A percentile compares a stretch with the other conserved stretches of the same genome.
These are phyloP conservation scores for Leptatherina wallacei DNA, from an alignment of 2,797 vertebrate species.

Conservation along the genomic window DNA sequence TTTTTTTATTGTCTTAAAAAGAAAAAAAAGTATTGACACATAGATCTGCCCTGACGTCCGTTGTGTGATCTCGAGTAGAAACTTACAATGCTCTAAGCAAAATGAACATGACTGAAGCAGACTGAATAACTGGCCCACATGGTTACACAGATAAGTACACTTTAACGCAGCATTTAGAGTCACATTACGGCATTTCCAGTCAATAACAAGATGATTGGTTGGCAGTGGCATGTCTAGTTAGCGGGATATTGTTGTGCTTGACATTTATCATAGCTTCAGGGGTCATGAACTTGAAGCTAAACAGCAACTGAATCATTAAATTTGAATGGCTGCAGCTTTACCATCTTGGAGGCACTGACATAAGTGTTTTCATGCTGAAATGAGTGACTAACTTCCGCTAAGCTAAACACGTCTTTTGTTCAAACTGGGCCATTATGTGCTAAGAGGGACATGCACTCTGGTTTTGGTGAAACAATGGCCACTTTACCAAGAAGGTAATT, in stretches of 20 bases:
- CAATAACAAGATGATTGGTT: conserved; percentile 77
- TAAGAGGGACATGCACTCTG: conserved; percentile 60
- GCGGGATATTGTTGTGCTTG: conserved; percentile 72
- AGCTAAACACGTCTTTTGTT: conserved; percentile 74
- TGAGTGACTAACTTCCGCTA: conserved; percentile 75
- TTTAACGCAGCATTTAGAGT: conserved; percentile 67
- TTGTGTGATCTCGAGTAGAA: conserved; percentile 30
- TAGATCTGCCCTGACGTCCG: conserved; percentile 23
- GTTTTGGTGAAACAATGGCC: conserved; percentile 55
- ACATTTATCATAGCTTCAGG: conserved; percentile 81
- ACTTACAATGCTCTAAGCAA: conserved; percentile 45
- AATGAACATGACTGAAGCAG: conserved; percentile 35
- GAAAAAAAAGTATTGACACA: conserved; percentile 35
- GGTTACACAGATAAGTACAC: conserved; percentile 50
- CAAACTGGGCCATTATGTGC: conserved; percentile 72
- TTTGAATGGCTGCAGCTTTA: conserved; percentile 63
- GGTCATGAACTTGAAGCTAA: conserved; percentile 75
- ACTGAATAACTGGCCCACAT: conserved; percentile 49
- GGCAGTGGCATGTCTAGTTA: conserved; percentile 78
- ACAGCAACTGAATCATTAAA: conserved; percentile 77
- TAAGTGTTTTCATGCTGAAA: conserved; percentile 81
- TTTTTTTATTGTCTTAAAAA: conserved; percentile 3
- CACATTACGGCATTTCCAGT: conserved; percentile 71
- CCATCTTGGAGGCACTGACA: conserved; percentile 69
- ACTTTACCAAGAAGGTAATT: conserved; percentile 67